Percentiles rank a stretch among this genome's conserved stretches.
Conservation (phyloP, 1,140 invertebrate genomes). For the Apis cerana region DNA sequence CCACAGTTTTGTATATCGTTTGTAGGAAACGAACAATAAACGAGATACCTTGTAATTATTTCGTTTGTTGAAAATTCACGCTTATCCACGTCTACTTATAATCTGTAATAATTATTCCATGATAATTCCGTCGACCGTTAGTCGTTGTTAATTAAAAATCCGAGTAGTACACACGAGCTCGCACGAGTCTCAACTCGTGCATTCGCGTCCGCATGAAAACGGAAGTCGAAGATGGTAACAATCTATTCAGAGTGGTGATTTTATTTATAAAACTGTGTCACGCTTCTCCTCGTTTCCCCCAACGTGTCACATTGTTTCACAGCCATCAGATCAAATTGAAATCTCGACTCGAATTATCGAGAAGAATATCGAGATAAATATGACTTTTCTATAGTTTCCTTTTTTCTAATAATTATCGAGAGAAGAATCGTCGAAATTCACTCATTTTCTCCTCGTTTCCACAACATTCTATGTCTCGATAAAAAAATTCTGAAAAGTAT, state of each 20-base stretch:
- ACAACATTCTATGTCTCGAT: too few relatives aligned
- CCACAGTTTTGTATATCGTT: neutral
- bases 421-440: too few relatives aligned
- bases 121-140: neutral
- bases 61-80: neutral
- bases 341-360: too few relatives aligned
- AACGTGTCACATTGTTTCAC: neutral
- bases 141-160: neutral
- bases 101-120: neutral
- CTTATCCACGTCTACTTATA: neutral
- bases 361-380: too few relatives aligned
- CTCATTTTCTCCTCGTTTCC: too few relatives aligned
- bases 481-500: too few relatives aligned
- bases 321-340: too few relatives aligned
- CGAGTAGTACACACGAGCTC: neutral
- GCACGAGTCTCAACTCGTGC: neutral
- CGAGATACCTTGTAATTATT: too few relatives aligned
- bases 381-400: too few relatives aligned
- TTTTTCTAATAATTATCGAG: too few relatives aligned
- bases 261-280: conserved; percentile 35
- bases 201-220: neutral
- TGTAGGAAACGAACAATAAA: neutral
- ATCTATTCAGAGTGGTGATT: neutral
- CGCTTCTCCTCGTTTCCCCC: neutral
- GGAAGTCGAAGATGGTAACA: conserved; percentile 23